Evolutionary conservation across 2,797 vertebrate genomes (phyloP).

Genomic region (Gambelia wislizenii): DNA sequence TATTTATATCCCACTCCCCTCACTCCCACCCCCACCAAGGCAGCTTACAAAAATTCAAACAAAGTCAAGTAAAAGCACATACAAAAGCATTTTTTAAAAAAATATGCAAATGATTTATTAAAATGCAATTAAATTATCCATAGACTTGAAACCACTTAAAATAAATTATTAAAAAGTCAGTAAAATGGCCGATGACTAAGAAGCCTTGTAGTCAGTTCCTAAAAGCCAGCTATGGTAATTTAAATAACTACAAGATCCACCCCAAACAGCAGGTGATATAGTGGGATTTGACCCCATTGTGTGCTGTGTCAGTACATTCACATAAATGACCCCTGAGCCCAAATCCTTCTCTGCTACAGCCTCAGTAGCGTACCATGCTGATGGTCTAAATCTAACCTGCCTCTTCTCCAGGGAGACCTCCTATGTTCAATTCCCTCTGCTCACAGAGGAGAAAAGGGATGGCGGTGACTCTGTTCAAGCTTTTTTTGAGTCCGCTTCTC

Average conservation of each 20-base stretch:
- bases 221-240: background rate
- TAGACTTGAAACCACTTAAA: too few relatives aligned
- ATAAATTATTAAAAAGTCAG: too few relatives aligned
- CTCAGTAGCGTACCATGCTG: background rate
- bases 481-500: constrained; percentile 7
- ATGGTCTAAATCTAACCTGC: background rate
- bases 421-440: background rate
- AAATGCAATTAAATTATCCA: too few relatives aligned
- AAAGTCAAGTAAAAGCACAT: too few relatives aligned
- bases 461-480: background rate
- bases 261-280: background rate
- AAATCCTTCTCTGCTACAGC: background rate
- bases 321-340: background rate
- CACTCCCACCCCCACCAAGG: too few relatives aligned
- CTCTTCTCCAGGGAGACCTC: background rate
- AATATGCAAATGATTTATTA: too few relatives aligned
- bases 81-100: too few relatives aligned
- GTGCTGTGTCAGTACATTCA: background rate
- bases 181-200: too few relatives aligned
- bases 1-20: too few relatives aligned
- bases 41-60: too few relatives aligned
- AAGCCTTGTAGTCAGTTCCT: too few relatives aligned
- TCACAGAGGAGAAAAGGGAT: background rate
- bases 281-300: background rate
- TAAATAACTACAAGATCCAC: background rate